Evolutionary conservation across 2,888 invertebrate genomes (phyloP).

Genomic region (Sphaerophoria taeniata): DNA sequence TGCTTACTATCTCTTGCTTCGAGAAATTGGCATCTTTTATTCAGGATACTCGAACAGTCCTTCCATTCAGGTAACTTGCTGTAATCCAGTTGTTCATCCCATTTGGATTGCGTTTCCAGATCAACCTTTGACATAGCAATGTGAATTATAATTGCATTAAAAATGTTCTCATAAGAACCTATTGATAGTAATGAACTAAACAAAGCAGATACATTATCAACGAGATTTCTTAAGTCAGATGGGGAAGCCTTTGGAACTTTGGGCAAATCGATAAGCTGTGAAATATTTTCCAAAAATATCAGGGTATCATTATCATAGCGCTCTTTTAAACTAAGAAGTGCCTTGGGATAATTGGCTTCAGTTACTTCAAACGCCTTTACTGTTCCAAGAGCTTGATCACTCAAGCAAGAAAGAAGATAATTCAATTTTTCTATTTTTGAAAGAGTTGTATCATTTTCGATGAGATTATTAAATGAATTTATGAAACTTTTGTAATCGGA

Average conservation of each 20-base stretch:
- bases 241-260: constrained; percentile 2
- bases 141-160: constrained; percentile 42
- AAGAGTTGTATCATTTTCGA: neutral
- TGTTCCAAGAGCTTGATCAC: constrained; percentile 29
- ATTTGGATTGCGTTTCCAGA: constrained; percentile 39
- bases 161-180: constrained; percentile 44
- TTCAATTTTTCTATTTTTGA: no score
- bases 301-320: constrained; percentile 36
- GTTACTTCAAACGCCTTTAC: constrained; percentile 31
- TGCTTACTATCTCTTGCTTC: neutral
- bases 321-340: constrained; percentile 20
- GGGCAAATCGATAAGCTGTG: constrained; percentile 11
- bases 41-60: constrained; percentile 36
- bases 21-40: neutral
- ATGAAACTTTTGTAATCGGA: constrained; percentile 38
- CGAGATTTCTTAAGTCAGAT: constrained; percentile 3
- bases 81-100: constrained; percentile 61
- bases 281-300: constrained; percentile 54
- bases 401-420: constrained; percentile 26
- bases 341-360: constrained; percentile 38
- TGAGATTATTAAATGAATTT: constrained; percentile 18
- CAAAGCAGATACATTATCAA: constrained; percentile 21
- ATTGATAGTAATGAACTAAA: constrained; percentile 6
- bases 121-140: constrained; percentile 55
- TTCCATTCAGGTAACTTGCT: constrained; percentile 53